Evolutionary conservation across 2,888 invertebrate species (phyloP).

Genomic region (Ochlodes sylvanus): DNA sequence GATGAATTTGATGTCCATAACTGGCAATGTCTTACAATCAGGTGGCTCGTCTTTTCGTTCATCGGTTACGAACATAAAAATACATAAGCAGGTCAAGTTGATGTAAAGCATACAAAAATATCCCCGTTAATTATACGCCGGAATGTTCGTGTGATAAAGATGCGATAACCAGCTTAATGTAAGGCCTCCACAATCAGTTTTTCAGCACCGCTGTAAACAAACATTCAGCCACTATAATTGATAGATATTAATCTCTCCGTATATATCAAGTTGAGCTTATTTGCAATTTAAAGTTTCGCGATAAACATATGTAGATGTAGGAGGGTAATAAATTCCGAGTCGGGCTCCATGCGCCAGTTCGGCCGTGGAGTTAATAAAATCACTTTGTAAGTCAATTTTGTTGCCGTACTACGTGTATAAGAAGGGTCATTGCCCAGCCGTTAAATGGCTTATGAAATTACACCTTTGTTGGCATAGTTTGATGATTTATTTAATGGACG

Average conservation of each 20-base stretch:
- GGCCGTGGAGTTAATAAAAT: slow-evolving; percentile 65
- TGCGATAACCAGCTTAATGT: not conserved
- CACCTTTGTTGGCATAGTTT: slow-evolving; percentile 38
- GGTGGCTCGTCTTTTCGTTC: no score
- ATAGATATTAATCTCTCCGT: slow-evolving; percentile 37
- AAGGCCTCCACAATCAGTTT: slow-evolving; percentile 8
- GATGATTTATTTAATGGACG: slow-evolving; percentile 36
- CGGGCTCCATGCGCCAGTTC: slow-evolving; percentile 53
- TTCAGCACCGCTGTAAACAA: slow-evolving; percentile 25
- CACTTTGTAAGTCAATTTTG: slow-evolving; percentile 66
- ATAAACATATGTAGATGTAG: slow-evolving; percentile 80
- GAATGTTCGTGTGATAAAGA: slow-evolving; percentile 1
- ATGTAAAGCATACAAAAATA: not conserved
- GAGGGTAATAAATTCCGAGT: slow-evolving; percentile 70
- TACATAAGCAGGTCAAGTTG: not conserved
- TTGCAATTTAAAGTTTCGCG: slow-evolving; percentile 79
- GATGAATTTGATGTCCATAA: no score
- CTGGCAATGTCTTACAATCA: no score
- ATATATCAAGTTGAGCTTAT: slow-evolving; percentile 59
- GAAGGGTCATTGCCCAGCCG: slow-evolving; percentile 38
- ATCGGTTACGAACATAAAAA: no score
- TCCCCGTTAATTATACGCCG: not conserved
- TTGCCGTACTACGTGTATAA: slow-evolving; percentile 36
- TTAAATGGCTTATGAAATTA: slow-evolving; percentile 43
- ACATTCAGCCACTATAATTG: slow-evolving; percentile 33